Percentiles rank a stretch among this genome's conserved stretches.
Conservation (phyloP, 2,797 vertebrate species). For the Channa striata region DNA sequence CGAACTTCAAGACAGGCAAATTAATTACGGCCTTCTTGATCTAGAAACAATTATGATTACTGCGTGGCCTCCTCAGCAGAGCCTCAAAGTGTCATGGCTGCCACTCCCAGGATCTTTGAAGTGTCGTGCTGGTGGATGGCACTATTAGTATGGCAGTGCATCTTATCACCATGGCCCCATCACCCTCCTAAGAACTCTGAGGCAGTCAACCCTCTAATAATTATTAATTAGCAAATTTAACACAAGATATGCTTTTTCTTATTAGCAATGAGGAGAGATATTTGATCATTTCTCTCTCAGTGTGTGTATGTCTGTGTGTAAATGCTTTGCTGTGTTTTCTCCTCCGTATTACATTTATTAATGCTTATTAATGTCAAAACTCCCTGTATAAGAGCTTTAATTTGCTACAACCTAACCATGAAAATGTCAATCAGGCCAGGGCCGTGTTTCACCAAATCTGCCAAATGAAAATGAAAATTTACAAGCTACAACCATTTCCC, state of each 20-base stretch:
- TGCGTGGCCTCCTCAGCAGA: slow-evolving; percentile 65
- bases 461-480: neutral
- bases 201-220: slow-evolving; percentile 60
- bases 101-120: slow-evolving; percentile 77
- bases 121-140: slow-evolving; percentile 60
- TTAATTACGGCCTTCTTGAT: slow-evolving; percentile 85
- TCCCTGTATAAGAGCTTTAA: neutral
- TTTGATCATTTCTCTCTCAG: slow-evolving; percentile 47
- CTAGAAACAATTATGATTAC: slow-evolving; percentile 82
- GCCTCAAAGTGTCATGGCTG: slow-evolving; percentile 73
- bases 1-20: slow-evolving; percentile 80
- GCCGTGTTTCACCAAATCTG: neutral
- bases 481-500: neutral
- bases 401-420: neutral
- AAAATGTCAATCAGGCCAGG: neutral
- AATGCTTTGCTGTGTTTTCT: neutral
- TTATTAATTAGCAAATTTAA: slow-evolving; percentile 75
- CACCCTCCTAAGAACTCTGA: slow-evolving; percentile 66
- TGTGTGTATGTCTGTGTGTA: slow-evolving; percentile 19
- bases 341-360: neutral
- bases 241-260: slow-evolving; percentile 62
- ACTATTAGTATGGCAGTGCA: slow-evolving; percentile 64
- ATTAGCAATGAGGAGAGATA: slow-evolving; percentile 56
- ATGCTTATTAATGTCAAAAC: neutral
- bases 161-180: slow-evolving; percentile 71